These are phyloP conservation scores for Camelus bactrianus DNA, from an alignment of 2,113 vertebrate species.

Conservation along the genomic window DNA sequence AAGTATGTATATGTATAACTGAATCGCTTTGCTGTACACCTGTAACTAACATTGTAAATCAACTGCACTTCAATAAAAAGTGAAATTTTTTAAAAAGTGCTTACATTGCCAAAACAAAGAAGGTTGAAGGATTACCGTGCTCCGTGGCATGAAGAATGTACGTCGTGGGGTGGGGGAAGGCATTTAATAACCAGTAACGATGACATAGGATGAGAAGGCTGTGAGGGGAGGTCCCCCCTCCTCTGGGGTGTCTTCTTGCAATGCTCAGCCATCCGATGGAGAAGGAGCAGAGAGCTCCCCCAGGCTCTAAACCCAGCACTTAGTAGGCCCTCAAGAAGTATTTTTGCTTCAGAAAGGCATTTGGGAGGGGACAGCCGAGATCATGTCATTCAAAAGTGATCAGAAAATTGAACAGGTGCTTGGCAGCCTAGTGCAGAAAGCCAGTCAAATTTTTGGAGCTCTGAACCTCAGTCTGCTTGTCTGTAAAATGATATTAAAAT, in stretches of 20 bases:
- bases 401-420: neutral
- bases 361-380: neutral
- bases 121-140: constrained; percentile 6
- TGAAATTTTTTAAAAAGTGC: constrained; percentile 13
- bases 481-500: constrained; percentile 1
- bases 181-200: neutral
- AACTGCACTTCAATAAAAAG: too few species aligned
- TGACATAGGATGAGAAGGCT: neutral
- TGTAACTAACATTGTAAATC: too few species aligned
- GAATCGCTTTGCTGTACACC: too few species aligned
- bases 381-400: neutral
- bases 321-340: neutral
- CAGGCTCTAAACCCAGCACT: neutral
- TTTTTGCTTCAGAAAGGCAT: neutral
- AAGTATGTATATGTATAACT: too few species aligned
- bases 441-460: neutral
- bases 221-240: neutral
- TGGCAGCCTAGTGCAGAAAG: neutral
- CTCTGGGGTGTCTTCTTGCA: neutral
- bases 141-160: neutral
- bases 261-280: neutral
- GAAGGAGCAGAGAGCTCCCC: neutral
- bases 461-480: neutral
- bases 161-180: neutral
- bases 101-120: constrained; percentile 51